These are phyloP conservation scores for Craterocephalus amniculus DNA, from an alignment of 2,797 vertebrate species.

Conservation along the genomic window DNA sequence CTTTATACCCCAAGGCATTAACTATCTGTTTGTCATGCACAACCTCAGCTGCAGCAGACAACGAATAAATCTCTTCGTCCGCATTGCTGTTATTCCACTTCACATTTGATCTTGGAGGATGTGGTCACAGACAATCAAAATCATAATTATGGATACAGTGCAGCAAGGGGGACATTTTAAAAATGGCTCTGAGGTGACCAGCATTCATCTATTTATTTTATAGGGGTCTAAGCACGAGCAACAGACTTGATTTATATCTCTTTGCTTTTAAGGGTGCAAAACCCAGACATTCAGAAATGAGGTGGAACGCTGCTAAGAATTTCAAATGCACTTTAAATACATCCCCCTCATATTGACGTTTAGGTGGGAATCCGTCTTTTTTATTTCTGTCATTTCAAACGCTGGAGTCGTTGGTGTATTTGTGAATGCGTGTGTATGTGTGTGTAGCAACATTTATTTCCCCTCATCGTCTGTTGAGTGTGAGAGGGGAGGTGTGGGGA, in stretches of 20 bases:
- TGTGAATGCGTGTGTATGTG: slow-evolving; percentile 45
- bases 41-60: slow-evolving; percentile 55
- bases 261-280: slow-evolving; percentile 85
- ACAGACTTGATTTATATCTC: slow-evolving; percentile 84
- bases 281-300: slow-evolving; percentile 83
- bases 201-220: slow-evolving; percentile 85
- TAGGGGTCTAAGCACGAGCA: slow-evolving; percentile 76
- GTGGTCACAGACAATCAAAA: slow-evolving; percentile 81
- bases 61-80: slow-evolving; percentile 72
- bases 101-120: slow-evolving; percentile 74
- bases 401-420: slow-evolving; percentile 63
- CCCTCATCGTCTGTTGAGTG: slow-evolving; percentile 78
- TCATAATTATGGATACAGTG: slow-evolving; percentile 80
- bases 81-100: slow-evolving; percentile 66
- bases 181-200: slow-evolving; percentile 81
- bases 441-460: slow-evolving; percentile 76
- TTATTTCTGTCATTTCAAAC: slow-evolving; percentile 83
- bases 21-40: slow-evolving; percentile 73
- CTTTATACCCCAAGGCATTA: slow-evolving; percentile 48
- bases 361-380: slow-evolving; percentile 85
- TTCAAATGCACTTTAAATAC: slow-evolving; percentile 87
- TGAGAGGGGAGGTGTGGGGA: slow-evolving; percentile 70
- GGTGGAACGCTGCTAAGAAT: slow-evolving; percentile 84
- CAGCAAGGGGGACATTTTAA: slow-evolving; percentile 72
- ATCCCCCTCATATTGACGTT: slow-evolving; percentile 86